These are phyloP conservation scores for Zosterops hypoxanthus DNA, from an alignment of 2,113 vertebrate species.

Conservation along the genomic window DNA sequence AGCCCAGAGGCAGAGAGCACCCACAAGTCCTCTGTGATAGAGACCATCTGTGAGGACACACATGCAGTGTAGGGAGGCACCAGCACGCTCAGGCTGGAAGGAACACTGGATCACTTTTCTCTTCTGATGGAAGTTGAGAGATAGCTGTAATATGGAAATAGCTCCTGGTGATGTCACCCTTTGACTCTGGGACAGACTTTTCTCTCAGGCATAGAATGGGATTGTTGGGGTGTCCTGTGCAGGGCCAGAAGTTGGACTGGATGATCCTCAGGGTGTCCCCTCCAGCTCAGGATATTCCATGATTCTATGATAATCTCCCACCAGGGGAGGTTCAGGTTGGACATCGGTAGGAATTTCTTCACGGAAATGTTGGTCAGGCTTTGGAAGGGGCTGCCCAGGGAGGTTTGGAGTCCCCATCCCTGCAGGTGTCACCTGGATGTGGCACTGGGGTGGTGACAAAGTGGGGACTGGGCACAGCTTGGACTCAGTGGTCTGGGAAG, in stretches of 20 bases:
- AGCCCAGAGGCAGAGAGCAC: constrained; percentile 52
- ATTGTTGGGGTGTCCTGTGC: background rate
- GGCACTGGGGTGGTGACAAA: background rate
- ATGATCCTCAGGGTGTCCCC: background rate
- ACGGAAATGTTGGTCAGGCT: background rate
- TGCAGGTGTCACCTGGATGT: background rate
- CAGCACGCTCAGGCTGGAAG: accelerated
- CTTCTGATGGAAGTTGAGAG: background rate
- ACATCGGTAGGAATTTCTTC: background rate
- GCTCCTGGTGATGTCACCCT: background rate
- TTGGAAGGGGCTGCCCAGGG: background rate
- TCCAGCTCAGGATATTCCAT: background rate
- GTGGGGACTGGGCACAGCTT: background rate
- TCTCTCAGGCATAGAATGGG: background rate
- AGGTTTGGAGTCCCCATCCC: background rate
- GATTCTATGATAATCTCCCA: background rate
- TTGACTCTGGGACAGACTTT: background rate
- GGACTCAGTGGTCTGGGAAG: background rate
- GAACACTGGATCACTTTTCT: background rate
- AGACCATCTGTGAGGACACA: background rate
- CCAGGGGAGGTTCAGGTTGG: background rate
- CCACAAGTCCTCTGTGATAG: constrained; percentile 34
- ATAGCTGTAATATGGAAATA: background rate
- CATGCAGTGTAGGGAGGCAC: accelerated
- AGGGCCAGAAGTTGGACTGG: background rate